Base-by-base conservation (phyloP, 2,888 invertebrate genomes). In the Tipula helvola region DNA sequence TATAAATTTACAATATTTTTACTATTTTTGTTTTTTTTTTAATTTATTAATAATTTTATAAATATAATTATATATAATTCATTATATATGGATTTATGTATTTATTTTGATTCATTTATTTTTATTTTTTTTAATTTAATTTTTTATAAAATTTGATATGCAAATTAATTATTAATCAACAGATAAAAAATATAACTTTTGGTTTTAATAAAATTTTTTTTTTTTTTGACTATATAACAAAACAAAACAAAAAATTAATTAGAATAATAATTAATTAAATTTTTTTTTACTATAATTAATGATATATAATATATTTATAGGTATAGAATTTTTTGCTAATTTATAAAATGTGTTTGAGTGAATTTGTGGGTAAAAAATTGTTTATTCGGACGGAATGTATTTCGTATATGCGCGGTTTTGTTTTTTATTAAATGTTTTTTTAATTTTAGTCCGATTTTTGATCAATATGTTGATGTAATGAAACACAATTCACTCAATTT, bases 151-250 rank as follows among this genome's bases (percentile, higher is more conserved):
- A 71, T 71, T 28, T 71, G 71, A 71, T 71, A 71, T 71, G 71
- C 71, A 71, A 71, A 71, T 71, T 71, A 71, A 71, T 71, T 71
- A 71, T 71, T 71, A 71, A 71, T 71, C 71, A 71, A 71, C 71
- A 71, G 18, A 71, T 71, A 71, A 71, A 71, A 71, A 71, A 71
- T 71, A 71, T 18, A 71, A 71, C 18, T 71, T 71, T 71, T 71
- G 18, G 71, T 71, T 71, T 28, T 28, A 71, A 71, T 28, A 71
- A 28, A 71, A 52, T 2, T 16, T 16, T 16, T 52, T 28, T 71
- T 57, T 57, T 57, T 57, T 47, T 52, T 52, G 0, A 52, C 47
- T n/a, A 52, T 41, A 8, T 57, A 57, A 57, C 52, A 57, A 57
- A 57, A 57, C 7, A 44, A 44, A 12, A 44, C 10, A 10, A 44